Evolutionary conservation across 92 coral and sea anemone species (phyloP).

Genomic region (Muricea muricata): DNA sequence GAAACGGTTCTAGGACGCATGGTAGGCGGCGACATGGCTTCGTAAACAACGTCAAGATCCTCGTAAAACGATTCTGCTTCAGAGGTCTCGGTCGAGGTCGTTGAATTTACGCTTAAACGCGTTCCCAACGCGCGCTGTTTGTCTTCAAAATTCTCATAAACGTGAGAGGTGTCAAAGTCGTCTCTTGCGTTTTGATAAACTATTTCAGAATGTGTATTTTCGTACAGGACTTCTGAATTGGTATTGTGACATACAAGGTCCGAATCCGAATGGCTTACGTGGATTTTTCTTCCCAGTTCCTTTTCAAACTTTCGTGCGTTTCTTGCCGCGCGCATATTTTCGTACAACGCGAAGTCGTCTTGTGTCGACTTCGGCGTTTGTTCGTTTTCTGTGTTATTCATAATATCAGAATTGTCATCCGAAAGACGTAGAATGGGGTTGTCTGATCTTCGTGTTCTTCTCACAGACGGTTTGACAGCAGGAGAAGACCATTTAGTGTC

Average conservation of each 20-base stretch:
- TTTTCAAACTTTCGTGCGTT: neutral
- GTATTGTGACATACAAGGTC: neutral
- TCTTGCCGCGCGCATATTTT: slow-evolving; percentile 35
- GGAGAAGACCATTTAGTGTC: neutral
- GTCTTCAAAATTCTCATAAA: slow-evolving; percentile 25
- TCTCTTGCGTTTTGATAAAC: neutral
- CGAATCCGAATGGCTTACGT: slow-evolving; percentile 27
- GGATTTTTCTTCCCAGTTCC: slow-evolving; percentile 15
- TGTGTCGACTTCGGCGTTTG: neutral
- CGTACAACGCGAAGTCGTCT: slow-evolving; percentile 55
- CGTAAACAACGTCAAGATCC: slow-evolving; percentile 60
- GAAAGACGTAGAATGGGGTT: slow-evolving; percentile 82
- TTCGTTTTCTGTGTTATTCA: neutral
- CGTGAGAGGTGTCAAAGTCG: neutral
- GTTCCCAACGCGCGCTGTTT: neutral
- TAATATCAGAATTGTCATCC: neutral
- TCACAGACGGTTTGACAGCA: neutral
- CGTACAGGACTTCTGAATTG: too few relatives aligned
- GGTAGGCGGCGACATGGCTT: slow-evolving; percentile 36
- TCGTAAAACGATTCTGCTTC: slow-evolving; percentile 74
- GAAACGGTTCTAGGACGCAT: slow-evolving; percentile 63
- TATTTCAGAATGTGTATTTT: slow-evolving; percentile 19
- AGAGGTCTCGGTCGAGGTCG: slow-evolving; percentile 66
- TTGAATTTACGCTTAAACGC: slow-evolving; percentile 55
- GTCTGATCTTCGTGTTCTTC: slow-evolving; percentile 92